These are phyloP conservation scores for Danio albolineatus DNA, from an alignment of 2,797 vertebrate species.

Conservation along the genomic window DNA sequence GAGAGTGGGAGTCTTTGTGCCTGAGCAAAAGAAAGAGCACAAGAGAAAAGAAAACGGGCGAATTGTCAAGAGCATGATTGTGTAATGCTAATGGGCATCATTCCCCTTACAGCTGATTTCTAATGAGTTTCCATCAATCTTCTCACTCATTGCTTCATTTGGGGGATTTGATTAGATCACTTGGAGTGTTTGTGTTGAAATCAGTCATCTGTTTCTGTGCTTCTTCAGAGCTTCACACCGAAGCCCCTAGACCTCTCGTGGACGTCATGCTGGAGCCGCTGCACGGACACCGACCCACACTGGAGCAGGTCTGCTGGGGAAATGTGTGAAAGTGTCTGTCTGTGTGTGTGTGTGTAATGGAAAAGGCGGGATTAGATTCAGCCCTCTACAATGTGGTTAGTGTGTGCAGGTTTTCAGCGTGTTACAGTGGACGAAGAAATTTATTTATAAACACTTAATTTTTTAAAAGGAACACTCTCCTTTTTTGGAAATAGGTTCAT, in stretches of 20 bases:
- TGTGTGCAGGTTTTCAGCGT: background rate
- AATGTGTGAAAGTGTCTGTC: slow-evolving; percentile 31
- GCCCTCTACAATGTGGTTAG: slow-evolving; percentile 8
- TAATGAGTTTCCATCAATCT: slow-evolving; percentile 36
- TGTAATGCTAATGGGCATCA: slow-evolving; percentile 7
- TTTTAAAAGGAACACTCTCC: too few species aligned
- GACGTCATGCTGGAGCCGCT: slow-evolving; percentile 58
- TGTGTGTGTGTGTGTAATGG: slow-evolving; percentile 6
- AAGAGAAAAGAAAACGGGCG: background rate
- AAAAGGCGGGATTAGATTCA: slow-evolving; percentile 1
- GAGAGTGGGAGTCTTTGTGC: background rate
- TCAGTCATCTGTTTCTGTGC: slow-evolving; percentile 42
- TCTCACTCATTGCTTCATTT: slow-evolving; percentile 15
- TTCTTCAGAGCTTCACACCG: slow-evolving; percentile 44
- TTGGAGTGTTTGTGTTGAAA: slow-evolving; percentile 48
- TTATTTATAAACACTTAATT: too few species aligned
- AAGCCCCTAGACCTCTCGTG: slow-evolving; percentile 46
- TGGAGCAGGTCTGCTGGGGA: slow-evolving; percentile 38
- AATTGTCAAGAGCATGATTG: background rate
- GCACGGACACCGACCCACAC: slow-evolving; percentile 35
- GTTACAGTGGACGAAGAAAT: background rate
- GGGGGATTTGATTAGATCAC: slow-evolving; percentile 10
- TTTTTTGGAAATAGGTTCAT: too few species aligned
- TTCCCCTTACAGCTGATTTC: slow-evolving; percentile 26
- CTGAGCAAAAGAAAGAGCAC: background rate